Base-by-base conservation (phyloP, 92 coral and sea anemone genomes). In the Palythoa grandiflora region DNA sequence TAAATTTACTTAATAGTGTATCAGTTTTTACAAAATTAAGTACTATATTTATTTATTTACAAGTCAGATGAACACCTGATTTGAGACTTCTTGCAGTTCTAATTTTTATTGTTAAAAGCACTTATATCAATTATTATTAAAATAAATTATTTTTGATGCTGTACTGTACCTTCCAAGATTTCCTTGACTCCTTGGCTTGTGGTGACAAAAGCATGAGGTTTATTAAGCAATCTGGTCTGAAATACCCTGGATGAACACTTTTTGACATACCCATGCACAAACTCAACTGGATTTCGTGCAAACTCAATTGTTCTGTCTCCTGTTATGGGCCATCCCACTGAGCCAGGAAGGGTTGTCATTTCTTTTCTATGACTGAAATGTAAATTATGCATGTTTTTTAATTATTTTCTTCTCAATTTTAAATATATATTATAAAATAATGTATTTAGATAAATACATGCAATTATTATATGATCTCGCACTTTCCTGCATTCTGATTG, bases 301-400 rank as follows among this genome's bases (percentile, higher is more conserved):
- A 97, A 97, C 52, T 97, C 99, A 60, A 95, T 86, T 7, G 99
- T 97, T 88, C 91, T 97, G 89, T 97, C 99, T 11, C 99, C 97
- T 14, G 96, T 86, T 12, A 94, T 88, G 9, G 95, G 91, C 98
- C 98, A 97, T 7, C 99, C 99, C 19, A 97, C 36, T 11, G 91
- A 83, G 16, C 99, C 99, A 78, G 98, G 97, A 11, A 94, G 71
- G 39, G 94, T 61, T 3, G 93, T 53, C 98, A 94, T 94, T 11
- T 38, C 38, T 36, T 35, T 14, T 10, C 17, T 21, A 17, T 2
- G 36, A 36, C 13, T 1, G 75, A 2, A 6, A 12, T 5, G 20
- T 63, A 63, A 63, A 63, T 63, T 1, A 63, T 17, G 70, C n/a
- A 63, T 63, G 28, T 3, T n/a, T 44, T 63, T 63, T 0, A 63